A percentile compares a stretch with the other conserved stretches of the same genome.
phyloP scores from a whole-genome alignment of 1,140 invertebrate genomes.

The Acromyrmex heyeri region DNA sequence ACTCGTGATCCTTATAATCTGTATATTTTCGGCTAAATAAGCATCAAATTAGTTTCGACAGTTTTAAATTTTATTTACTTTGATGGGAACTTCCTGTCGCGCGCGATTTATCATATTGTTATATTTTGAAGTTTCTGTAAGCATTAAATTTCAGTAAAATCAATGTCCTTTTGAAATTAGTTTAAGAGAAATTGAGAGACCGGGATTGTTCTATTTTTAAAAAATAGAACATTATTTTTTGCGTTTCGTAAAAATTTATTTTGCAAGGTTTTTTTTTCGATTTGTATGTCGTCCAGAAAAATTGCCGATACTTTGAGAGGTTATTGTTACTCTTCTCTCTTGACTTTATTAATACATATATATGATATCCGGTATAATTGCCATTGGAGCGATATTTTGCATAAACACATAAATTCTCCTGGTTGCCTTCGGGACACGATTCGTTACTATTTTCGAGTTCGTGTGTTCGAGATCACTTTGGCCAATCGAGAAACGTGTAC shows the following conservation, averaged over 20 bases:
- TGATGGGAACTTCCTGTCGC: neutral
- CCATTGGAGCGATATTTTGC: slow-evolving; percentile 43
- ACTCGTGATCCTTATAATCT: slow-evolving; percentile 1
- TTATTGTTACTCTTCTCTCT: neutral
- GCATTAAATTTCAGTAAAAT: slow-evolving; percentile 5
- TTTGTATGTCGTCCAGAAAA: neutral
- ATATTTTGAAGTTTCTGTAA: neutral
- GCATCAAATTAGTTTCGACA: neutral
- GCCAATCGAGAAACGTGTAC: slow-evolving; percentile 38
- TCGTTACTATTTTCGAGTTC: slow-evolving; percentile 53
- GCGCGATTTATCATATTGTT: neutral
- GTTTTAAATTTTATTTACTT: neutral
- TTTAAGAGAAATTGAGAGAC: neutral
- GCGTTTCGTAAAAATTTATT: slow-evolving; percentile 4
- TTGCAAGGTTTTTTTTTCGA: neutral
- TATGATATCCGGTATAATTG: slow-evolving; percentile 38
- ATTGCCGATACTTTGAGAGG: neutral
- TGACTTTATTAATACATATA: slow-evolving; percentile 18
- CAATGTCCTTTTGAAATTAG: neutral
- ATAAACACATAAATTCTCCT: slow-evolving; percentile 57
- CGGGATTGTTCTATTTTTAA: neutral
- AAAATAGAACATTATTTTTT: too few relatives aligned
- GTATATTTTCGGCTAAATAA: slow-evolving; percentile 6
- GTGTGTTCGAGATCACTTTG: slow-evolving; percentile 47
- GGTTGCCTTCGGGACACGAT: slow-evolving; percentile 19